Evolutionary conservation across 2,797 vertebrate species (phyloP), one percentile per base, ranked within the genome.

Genomic region (Alca torda): DNA sequence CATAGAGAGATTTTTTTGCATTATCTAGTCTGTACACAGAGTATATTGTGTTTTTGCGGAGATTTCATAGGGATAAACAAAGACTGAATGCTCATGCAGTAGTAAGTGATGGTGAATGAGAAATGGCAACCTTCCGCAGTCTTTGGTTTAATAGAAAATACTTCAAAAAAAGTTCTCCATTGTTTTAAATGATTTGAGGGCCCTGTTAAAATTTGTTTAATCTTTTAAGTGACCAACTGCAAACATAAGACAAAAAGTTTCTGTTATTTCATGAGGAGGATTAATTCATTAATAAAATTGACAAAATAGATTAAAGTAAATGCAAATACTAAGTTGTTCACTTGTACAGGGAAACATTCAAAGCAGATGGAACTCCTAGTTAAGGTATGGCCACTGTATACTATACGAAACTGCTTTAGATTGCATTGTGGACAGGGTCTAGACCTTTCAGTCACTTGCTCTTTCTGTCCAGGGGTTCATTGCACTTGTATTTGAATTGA

Each of bases 1-100:
- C 89, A 94, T 92, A 24, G 90, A 31, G 65, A 87, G 79, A 69
- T 61, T 51, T 79, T 92, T 93, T 95, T 89, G 45, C 43, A 63
- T 96, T 87, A 88, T 90, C 67, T 37, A 78, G 25, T 69, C 78
- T 68, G 45, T 70, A 48, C 61, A 59, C 65, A 79, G 54, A 43
- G 43, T 76, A 16, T 82, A 76, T 63, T 90, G 82, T 67, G 54
- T 8, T 94, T 83, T 59, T 87, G 68, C 50, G 59, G 87, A 93
- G 69, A 76, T 92, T 96, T 96, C 30, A 4, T 51, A 57, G 57
- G 76, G 63, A 84, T 82, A 87, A 95, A 89, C 65, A 80, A 81
- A 89, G 60, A 39, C 56, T 35, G 79, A 90, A 70, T 54, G 54
- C 41, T 92, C 20, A 54, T 64, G 51, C 31, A 48, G 35, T 48